Percentiles rank a stretch among this genome's conserved stretches.
Evolutionary conservation across 2,113 vertebrate species (phyloP).

Genomic region (Cephalopterus ornatus): DNA sequence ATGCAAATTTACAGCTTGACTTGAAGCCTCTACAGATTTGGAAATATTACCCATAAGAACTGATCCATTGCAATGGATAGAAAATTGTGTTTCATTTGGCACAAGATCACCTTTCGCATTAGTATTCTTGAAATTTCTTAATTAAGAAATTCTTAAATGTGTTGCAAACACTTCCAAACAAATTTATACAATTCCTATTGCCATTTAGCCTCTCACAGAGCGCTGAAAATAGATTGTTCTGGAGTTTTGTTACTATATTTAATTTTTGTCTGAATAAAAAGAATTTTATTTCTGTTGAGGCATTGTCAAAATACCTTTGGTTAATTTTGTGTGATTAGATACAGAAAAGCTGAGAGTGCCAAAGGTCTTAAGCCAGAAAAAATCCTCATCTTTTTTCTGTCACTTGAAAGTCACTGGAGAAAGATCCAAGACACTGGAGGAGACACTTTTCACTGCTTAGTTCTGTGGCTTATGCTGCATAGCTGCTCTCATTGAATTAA

Average conservation of each 20-base stretch:
- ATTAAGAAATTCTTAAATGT: neutral
- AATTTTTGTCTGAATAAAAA: neutral
- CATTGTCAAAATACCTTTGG: neutral
- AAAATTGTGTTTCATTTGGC: neutral
- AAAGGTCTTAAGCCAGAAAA: neutral
- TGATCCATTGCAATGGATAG: neutral
- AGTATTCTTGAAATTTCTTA: neutral
- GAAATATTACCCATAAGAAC: neutral
- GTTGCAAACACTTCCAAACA: neutral
- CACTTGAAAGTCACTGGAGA: neutral
- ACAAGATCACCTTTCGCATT: neutral
- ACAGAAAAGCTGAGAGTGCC: neutral
- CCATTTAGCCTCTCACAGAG: neutral
- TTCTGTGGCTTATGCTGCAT: neutral
- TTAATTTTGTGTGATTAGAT: neutral
- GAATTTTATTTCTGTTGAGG: neutral
- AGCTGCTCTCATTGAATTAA: neutral
- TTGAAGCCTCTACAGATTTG: neutral
- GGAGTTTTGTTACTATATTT: neutral
- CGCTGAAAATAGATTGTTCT: neutral
- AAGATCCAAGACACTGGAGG: neutral
- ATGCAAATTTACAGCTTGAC: neutral
- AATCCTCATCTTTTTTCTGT: neutral
- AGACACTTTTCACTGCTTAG: neutral
- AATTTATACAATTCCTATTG: neutral